These are phyloP conservation scores for Rotaria socialis DNA, from an alignment of 2,888 invertebrate genomes.

Conservation along the genomic window DNA sequence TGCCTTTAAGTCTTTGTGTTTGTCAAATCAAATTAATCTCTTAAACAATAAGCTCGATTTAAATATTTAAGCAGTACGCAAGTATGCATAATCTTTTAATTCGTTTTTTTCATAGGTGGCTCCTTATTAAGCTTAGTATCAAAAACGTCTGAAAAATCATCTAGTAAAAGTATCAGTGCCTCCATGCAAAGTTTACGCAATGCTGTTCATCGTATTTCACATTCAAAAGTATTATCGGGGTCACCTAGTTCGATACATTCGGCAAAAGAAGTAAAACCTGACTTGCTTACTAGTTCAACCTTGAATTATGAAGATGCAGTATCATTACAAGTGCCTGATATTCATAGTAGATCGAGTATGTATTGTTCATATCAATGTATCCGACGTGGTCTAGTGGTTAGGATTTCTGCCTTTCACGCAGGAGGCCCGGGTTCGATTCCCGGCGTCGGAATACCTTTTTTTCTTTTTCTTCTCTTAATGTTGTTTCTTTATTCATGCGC, in stretches of 20 bases:
- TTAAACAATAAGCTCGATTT: too few species aligned
- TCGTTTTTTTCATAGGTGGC: neutral
- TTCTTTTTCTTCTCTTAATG: neutral
- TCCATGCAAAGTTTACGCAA: neutral
- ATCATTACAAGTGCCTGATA: neutral
- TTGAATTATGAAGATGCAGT: neutral
- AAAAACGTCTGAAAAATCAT: neutral
- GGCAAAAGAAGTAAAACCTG: neutral
- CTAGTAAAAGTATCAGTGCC: neutral
- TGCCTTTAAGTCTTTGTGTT: too few species aligned
- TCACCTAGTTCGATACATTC: neutral
- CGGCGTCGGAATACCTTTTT: slow-evolving; percentile 3
- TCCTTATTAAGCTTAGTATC: neutral
- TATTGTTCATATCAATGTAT: neutral
- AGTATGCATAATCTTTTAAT: too few species aligned
- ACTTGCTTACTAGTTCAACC: neutral
- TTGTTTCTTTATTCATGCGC: too few species aligned
- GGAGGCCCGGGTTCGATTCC: slow-evolving; percentile 32
- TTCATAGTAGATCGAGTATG: neutral
- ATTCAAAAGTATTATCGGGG: neutral
- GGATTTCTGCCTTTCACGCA: slow-evolving; percentile 32
- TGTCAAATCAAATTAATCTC: too few species aligned
- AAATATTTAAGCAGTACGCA: too few species aligned
- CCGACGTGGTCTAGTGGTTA: slow-evolving; percentile 32
- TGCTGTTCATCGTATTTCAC: neutral